Base-by-base conservation (phyloP, 2,113 vertebrate genomes). In the Apodemus sylvaticus region DNA sequence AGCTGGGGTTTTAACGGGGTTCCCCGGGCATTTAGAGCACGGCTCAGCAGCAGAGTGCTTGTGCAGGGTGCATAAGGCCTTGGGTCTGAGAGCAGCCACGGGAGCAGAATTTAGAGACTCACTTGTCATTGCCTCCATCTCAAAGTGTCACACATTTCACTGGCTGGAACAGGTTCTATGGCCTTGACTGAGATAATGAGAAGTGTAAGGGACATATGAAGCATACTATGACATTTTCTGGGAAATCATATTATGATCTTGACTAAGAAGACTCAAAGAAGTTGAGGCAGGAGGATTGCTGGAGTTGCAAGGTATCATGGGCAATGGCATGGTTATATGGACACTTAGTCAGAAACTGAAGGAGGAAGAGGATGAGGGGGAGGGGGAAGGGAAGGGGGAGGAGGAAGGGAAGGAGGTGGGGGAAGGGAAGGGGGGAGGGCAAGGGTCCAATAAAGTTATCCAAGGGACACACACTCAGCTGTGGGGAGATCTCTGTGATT, bases 401-500 rank as follows among this genome's bases (percentile, higher is more conserved):
- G 45, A n/a, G n/a, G 19, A 58, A 16, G 73, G 10, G 22, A 22
- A 12, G 19, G 45, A 6, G 39, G 26, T 22, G 51, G 34, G 34
- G 14, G 17, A 19, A 29, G 5, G 42, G 3, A 19, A 45, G 2
- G 20, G 48, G 1, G 62, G 24, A 68, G 6, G 42, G 11, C 0
- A 64, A 51, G 66, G 17, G 20, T 16, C 3, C 83, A 22, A 66
- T 34, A 34, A 34, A 66, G 64, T 55, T 29, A 58, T 6, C 68
- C 39, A 7, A 71, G 51, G 51, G 24, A 16, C 51, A 74, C 24
- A 55, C 17, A 26, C 24, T n/a, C 88, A 36, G 2, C 68, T 83
- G 55, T 5, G 5, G 53, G 53, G 22, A 24, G 36, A n/a, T 26
- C 22, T 60, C 79, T 39, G n/a, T 62, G 81, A 62, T 29, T 13